phyloP scores from a whole-genome alignment of 2,113 vertebrate species.

The Rhabdomys dilectus region DNA sequence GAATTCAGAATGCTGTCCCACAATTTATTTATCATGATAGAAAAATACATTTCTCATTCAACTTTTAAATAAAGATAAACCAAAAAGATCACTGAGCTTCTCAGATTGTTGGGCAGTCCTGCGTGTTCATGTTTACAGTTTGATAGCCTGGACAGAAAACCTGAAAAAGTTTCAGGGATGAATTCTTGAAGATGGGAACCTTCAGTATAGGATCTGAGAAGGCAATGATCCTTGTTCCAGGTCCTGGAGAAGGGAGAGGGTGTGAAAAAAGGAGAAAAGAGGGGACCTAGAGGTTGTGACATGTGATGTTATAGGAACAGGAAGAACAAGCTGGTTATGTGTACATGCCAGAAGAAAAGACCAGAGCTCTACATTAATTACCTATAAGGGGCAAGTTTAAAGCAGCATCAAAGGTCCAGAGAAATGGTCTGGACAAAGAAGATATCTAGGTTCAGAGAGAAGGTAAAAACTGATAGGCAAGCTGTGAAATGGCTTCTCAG shows the following conservation, averaged over 20 bases:
- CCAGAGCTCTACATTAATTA: fast-evolving
- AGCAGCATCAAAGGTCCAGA: not conserved
- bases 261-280: not conserved
- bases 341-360: fast-evolving
- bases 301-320: not conserved
- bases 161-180: not conserved
- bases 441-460: not conserved
- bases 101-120: not conserved
- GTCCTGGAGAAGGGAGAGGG: not conserved
- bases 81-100: not conserved
- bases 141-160: not conserved
- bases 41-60: not conserved
- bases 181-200: not conserved
- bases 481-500: not conserved
- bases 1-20: not conserved
- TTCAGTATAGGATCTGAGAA: not conserved
- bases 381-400: not conserved
- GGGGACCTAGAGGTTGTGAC: not conserved
- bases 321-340: no score
- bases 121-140: not conserved
- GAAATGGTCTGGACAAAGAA: not conserved
- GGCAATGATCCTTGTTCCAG: not conserved
- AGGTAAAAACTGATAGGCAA: not conserved
- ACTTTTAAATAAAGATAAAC: not conserved
- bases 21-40: not conserved